phyloP scores from a whole-genome alignment of 2,888 invertebrate species.

The Oligia fasciuncula region DNA sequence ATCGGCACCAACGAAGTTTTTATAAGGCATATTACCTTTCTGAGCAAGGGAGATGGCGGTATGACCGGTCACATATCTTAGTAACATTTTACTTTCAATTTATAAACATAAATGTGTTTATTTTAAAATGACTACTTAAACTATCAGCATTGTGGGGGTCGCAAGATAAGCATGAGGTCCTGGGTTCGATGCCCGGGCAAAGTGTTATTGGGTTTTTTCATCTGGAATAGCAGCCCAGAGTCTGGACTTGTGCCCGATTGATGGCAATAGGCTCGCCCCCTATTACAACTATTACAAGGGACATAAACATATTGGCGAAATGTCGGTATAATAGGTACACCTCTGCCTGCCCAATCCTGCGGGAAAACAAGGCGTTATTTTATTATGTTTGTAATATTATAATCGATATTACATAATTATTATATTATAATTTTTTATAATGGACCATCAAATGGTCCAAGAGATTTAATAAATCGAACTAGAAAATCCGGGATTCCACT shows the following conservation, averaged over 20 bases:
- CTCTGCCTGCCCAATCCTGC: background rate
- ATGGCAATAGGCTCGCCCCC: background rate
- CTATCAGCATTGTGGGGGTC: background rate
- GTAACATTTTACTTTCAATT: constrained; percentile 24
- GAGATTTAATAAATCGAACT: background rate
- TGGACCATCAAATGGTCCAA: background rate
- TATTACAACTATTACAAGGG: background rate
- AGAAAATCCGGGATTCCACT: background rate
- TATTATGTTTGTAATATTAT: background rate
- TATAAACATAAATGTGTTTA: constrained; percentile 2
- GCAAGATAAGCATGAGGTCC: background rate
- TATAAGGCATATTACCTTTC: constrained; percentile 49
- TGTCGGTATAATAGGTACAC: background rate
- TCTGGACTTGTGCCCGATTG: background rate
- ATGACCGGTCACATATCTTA: constrained; percentile 22
- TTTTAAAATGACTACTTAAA: background rate
- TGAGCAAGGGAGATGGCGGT: constrained; percentile 24
- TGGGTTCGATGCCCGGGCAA: background rate
- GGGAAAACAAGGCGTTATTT: background rate
- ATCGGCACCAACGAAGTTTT: constrained; percentile 54
- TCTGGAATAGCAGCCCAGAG: background rate
- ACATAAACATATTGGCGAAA: background rate
- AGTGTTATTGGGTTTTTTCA: background rate
- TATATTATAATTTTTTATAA: background rate
- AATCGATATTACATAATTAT: too few relatives aligned